These are phyloP conservation scores for Casuarius casuarius DNA, from an alignment of 2,113 vertebrate genomes.

Conservation along the genomic window DNA sequence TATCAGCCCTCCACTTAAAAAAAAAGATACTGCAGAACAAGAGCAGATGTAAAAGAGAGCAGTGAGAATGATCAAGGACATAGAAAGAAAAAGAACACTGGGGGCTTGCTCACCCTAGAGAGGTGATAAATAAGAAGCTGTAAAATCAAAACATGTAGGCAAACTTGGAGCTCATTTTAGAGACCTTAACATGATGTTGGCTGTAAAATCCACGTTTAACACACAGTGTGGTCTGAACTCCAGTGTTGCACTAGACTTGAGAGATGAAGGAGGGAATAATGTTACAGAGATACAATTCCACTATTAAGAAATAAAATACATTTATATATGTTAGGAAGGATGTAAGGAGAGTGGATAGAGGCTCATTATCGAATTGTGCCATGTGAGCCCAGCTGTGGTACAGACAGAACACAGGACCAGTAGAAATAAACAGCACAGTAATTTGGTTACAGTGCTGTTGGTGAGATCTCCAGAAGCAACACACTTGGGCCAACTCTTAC, in stretches of 20 bases:
- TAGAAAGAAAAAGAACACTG: neutral
- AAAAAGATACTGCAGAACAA: neutral
- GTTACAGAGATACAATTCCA: neutral
- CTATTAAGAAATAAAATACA: neutral
- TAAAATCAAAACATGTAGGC: neutral
- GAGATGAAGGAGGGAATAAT: fast-evolving
- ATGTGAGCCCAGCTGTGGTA: neutral
- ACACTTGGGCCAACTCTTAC: neutral
- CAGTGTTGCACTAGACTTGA: neutral
- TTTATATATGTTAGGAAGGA: neutral
- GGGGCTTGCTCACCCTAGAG: neutral
- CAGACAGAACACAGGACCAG: neutral
- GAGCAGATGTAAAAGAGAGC: neutral
- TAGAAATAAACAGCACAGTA: neutral
- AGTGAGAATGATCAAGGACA: neutral
- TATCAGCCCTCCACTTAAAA: neutral
- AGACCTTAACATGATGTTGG: neutral
- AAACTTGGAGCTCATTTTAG: neutral
- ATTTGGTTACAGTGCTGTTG: neutral
- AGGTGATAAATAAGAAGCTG: neutral
- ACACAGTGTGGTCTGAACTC: neutral
- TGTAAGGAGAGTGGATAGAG: neutral
- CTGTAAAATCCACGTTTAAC: neutral
- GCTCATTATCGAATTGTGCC: neutral
- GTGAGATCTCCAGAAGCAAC: neutral